Evolutionary conservation across 2,888 invertebrate species (phyloP).

Genomic region (Hyppa rectilinea): DNA sequence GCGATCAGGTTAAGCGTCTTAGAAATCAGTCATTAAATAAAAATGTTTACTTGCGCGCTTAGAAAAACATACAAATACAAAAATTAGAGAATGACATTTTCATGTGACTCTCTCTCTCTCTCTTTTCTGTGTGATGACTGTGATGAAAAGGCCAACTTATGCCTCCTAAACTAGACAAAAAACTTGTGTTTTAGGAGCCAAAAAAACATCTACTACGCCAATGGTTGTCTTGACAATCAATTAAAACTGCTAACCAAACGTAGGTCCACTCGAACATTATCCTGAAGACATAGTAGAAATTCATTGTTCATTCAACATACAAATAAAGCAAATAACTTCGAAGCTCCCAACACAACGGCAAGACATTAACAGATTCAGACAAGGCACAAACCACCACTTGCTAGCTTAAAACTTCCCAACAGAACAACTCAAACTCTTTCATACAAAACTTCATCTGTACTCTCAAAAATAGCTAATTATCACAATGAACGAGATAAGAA

Average conservation of each 20-base stretch:
- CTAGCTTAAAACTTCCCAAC: slow-evolving; percentile 37
- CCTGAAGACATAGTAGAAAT: neutral
- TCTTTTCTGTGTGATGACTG: too few species aligned
- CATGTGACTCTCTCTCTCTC: too few species aligned
- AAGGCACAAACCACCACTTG: slow-evolving; percentile 38
- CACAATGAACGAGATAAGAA: slow-evolving; percentile 76
- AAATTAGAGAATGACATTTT: too few species aligned
- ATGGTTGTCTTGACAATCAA: neutral
- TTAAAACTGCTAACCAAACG: neutral
- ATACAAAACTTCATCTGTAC: slow-evolving; percentile 42
- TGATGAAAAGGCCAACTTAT: too few species aligned
- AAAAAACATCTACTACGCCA: too few species aligned
- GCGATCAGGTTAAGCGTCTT: too few species aligned
- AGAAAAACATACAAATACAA: too few species aligned
- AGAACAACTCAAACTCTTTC: slow-evolving; percentile 38
- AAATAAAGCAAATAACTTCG: slow-evolving; percentile 13
- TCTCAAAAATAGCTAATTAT: slow-evolving; percentile 59
- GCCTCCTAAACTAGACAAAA: too few species aligned
- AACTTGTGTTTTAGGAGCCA: too few species aligned
- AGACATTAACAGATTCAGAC: slow-evolving; percentile 40
- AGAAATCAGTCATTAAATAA: too few species aligned
- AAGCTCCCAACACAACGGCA: slow-evolving; percentile 19
- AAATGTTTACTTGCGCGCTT: too few species aligned
- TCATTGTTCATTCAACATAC: neutral
- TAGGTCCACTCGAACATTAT: neutral